Percentiles rank a stretch among this genome's conserved stretches.
Evolutionary conservation across 2,113 vertebrate genomes (phyloP).

Genomic region (Gobiocypris rarus): DNA sequence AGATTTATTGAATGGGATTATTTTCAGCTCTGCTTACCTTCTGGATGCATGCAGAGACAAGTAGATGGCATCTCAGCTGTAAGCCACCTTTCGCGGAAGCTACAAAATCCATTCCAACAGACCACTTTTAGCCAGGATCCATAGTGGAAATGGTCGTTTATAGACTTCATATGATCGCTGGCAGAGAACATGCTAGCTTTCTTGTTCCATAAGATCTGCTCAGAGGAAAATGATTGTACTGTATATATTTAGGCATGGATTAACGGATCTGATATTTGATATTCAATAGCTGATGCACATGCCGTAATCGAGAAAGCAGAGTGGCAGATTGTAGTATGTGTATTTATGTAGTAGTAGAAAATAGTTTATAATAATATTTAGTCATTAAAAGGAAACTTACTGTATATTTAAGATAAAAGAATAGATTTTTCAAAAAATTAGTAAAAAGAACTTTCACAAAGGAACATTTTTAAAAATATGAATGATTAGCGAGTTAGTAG

Average conservation of each 20-base stretch:
- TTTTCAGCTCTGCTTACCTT: slow-evolving; percentile 50
- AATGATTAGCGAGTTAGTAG: background rate
- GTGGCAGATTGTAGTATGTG: background rate
- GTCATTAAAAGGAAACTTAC: too few species aligned
- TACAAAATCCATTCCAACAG: slow-evolving; percentile 7
- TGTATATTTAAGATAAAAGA: too few species aligned
- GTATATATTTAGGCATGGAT: background rate
- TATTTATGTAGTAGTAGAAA: background rate
- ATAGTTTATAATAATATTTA: background rate
- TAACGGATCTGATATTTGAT: background rate
- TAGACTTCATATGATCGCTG: background rate
- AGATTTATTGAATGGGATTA: slow-evolving; percentile 44
- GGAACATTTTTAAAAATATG: too few species aligned
- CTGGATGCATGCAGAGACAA: slow-evolving; percentile 31
- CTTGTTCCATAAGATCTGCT: background rate
- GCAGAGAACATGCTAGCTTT: background rate
- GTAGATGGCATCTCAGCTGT: slow-evolving; percentile 14
- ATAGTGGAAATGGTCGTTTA: slow-evolving; percentile 3
- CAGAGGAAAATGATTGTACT: background rate
- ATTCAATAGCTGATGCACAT: background rate
- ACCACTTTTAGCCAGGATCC: background rate
- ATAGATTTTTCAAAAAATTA: too few species aligned
- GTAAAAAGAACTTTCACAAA: too few species aligned
- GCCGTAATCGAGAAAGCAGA: background rate
- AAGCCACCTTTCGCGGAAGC: background rate